Evolutionary conservation across 2,888 invertebrate genomes (phyloP), one percentile per base, ranked within the genome.

Genomic region (Agrenia bidenticulata): DNA sequence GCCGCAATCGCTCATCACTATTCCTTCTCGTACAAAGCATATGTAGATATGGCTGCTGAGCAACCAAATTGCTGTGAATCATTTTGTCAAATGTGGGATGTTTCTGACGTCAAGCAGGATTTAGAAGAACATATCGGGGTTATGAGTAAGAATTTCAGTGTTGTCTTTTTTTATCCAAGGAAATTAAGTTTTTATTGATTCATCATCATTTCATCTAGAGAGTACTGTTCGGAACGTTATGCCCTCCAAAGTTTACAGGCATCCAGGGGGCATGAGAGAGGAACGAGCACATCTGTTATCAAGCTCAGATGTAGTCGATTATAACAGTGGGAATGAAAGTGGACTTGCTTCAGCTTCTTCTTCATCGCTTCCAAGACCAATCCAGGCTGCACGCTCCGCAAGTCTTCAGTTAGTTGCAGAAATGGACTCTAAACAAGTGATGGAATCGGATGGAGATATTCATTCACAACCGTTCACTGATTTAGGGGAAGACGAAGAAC

Each of bases 1-100:
- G 96, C 96, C 24, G 94, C 96, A 1, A 86, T 96, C 24, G 96
- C 94, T 0, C 96, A 97, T 80, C 93, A 94, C 80, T 96, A 91
- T 81, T 92, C 94, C 78, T 97, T 97, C 81, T 92, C 94, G n/a
- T 92, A 94, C 80, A 87, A 89, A 79, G 92, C 92, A 45, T 97
- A 87, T 79, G 85, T 89, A 19, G 81, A 83, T 73, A 74, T 78
- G 61, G 77, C 87, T 56, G 81, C 81, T 2, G 79, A 78, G 53
- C 79, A 79, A 51, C 78, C 79, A 37, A 79, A 81, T 21, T 90
- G 90, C 80, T 89, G 90, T 77, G 85, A 87, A 54, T 90, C 92
- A 0, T 92, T 94, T 80, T 81, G 89, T 70, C 90, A 93, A 19
- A 95, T 96, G 94, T 93, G 93, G 88, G 95, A 97, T 79, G 88